Evolutionary conservation across 2,113 vertebrate species (phyloP).

Genomic region (Colistium nudipinnis): DNA sequence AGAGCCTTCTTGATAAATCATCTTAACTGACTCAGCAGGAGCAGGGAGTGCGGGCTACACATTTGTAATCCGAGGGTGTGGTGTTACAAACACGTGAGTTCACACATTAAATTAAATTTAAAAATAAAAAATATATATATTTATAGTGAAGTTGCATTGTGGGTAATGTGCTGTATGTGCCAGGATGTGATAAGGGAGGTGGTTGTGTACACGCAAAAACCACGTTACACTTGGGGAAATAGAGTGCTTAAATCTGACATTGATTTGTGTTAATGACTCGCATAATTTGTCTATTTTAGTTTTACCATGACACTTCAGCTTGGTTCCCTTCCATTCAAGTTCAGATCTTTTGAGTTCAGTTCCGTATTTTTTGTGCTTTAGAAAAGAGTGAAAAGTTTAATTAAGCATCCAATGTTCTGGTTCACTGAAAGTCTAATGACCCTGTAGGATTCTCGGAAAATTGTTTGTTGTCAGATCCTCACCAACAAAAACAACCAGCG

Average conservation of each 20-base stretch:
- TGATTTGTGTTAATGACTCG: not conserved
- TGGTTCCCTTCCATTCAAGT: constrained; percentile 23
- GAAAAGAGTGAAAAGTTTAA: constrained; percentile 41
- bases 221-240: no score
- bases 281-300: constrained; percentile 11
- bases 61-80: not conserved
- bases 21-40: not conserved
- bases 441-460: constrained; percentile 38
- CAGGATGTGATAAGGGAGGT: not conserved
- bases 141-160: not conserved
- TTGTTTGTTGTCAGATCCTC: constrained; percentile 36
- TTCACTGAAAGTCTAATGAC: constrained; percentile 45
- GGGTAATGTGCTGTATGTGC: not conserved
- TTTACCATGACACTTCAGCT: not conserved
- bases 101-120: no score
- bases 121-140: no score
- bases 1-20: not conserved
- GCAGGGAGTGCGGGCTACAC: not conserved
- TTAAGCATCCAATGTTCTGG: constrained; percentile 19
- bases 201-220: not conserved
- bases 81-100: not conserved
- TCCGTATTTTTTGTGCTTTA: constrained; percentile 23
- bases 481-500: constrained; percentile 16
- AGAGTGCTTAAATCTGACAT: not conserved
- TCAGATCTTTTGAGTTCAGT: constrained; percentile 7